These are phyloP conservation scores for Celastrina argiolus DNA, from an alignment of 2,888 invertebrate genomes.

Conservation along the genomic window DNA sequence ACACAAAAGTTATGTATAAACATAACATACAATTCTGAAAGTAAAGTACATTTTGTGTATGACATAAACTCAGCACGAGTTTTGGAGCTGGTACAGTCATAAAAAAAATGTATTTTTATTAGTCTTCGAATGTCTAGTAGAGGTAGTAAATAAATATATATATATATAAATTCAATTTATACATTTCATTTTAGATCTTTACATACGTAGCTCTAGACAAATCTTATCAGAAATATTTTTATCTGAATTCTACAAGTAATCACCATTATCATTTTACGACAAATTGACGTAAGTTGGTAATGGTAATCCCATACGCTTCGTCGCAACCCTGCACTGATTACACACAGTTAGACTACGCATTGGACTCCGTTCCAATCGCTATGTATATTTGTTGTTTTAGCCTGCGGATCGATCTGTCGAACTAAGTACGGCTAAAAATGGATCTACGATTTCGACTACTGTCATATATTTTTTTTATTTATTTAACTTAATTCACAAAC, in stretches of 20 bases:
- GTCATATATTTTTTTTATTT: too few species aligned
- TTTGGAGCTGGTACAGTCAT: slow-evolving; percentile 11
- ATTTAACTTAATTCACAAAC: too few species aligned
- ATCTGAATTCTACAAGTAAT: neutral
- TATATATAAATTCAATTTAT: slow-evolving; percentile 2
- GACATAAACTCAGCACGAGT: neutral
- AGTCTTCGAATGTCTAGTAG: neutral
- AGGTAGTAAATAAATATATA: slow-evolving; percentile 13
- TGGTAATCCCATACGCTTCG: too few species aligned
- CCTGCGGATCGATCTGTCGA: too few species aligned
- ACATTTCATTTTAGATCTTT: neutral
- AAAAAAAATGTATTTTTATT: slow-evolving; percentile 20
- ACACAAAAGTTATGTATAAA: neutral
- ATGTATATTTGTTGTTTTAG: too few species aligned
- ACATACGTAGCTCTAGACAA: neutral
- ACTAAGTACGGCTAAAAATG: too few species aligned
- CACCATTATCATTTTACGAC: too few species aligned
- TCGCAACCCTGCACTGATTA: too few species aligned
- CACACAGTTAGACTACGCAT: too few species aligned
- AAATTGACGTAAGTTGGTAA: too few species aligned
- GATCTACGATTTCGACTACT: too few species aligned
- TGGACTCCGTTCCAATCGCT: too few species aligned
- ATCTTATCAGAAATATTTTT: neutral
- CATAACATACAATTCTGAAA: neutral
- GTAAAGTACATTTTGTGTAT: neutral